These are phyloP conservation scores for Lissonota sp. DNA, from an alignment of 2,888 invertebrate species.

Conservation along the genomic window DNA sequence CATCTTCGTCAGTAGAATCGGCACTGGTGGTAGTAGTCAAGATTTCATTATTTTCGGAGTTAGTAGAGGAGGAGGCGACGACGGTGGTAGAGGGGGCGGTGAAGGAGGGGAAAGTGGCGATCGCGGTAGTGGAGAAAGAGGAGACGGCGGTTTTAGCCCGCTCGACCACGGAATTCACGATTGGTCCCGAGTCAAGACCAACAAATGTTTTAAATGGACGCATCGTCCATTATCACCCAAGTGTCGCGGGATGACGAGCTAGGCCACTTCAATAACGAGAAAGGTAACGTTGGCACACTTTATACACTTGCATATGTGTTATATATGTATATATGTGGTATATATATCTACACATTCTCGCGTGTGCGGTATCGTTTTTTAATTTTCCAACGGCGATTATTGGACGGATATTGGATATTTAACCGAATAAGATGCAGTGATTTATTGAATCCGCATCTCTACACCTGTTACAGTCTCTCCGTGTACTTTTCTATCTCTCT, in stretches of 20 bases:
- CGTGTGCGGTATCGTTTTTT: slow-evolving; percentile 43
- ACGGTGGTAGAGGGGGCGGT: slow-evolving; percentile 50
- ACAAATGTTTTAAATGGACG: slow-evolving; percentile 95
- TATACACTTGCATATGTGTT: background rate
- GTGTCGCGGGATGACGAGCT: slow-evolving; percentile 98
- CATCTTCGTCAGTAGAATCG: slow-evolving; percentile 43
- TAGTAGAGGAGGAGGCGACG: slow-evolving; percentile 47
- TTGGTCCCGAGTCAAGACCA: slow-evolving; percentile 80
- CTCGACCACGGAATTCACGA: slow-evolving; percentile 79
- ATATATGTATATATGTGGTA: background rate
- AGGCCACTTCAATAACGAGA: slow-evolving; percentile 93
- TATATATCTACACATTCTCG: slow-evolving; percentile 31
- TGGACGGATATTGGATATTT: too few species aligned
- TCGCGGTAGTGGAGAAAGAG: slow-evolving; percentile 47
- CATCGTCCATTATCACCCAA: slow-evolving; percentile 99
- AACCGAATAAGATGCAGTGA: slow-evolving; percentile 55
- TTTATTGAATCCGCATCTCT: slow-evolving; percentile 57
- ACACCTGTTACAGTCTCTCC: slow-evolving; percentile 77
- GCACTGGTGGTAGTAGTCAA: slow-evolving; percentile 28
- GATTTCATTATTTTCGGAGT: slow-evolving; percentile 50
- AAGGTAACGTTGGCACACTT: slow-evolving; percentile 87
- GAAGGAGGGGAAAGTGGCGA: slow-evolving; percentile 41
- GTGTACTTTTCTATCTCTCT: slow-evolving; percentile 5
- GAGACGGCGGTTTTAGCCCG: slow-evolving; percentile 65
- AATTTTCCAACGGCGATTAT: slow-evolving; percentile 10